Percentiles rank a stretch among this genome's conserved stretches.
Conservation (phyloP, 2,797 vertebrate species). For the Nannoperca obscura region DNA sequence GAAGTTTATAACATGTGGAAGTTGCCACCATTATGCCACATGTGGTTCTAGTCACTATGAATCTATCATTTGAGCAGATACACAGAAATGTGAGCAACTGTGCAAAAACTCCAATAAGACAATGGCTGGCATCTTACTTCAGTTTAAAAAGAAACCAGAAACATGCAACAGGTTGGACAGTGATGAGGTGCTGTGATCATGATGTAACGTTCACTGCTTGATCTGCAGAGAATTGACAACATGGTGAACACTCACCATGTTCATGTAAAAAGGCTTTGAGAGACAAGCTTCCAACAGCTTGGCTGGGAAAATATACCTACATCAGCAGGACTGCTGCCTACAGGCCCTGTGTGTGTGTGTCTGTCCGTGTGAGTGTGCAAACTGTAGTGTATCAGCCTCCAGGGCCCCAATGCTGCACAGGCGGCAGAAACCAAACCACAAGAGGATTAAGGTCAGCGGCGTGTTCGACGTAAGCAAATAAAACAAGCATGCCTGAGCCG, state of each 20-base stretch:
- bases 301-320: constrained; percentile 39
- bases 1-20: background rate
- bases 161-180: constrained; percentile 8
- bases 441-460: constrained; percentile 69
- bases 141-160: background rate
- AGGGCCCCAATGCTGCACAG: constrained; percentile 63
- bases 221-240: constrained; percentile 11
- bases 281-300: constrained; percentile 37
- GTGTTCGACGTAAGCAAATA: constrained; percentile 64
- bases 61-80: background rate
- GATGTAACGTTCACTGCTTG: constrained; percentile 6
- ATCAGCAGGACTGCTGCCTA: constrained; percentile 48
- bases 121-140: background rate
- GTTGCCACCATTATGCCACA: background rate
- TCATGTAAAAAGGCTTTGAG: constrained; percentile 23
- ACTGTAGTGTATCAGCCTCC: constrained; percentile 55
- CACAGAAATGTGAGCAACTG: background rate
- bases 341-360: constrained; percentile 36
- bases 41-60: background rate
- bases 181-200: background rate
- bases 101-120: background rate
- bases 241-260: constrained; percentile 11
- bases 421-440: constrained; percentile 69
- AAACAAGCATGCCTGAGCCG: constrained; percentile 63
- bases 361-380: constrained; percentile 36